Evolutionary conservation across 37 sponge, comb jelly and placozoan species (phyloP).

Genomic region (Halisarca cf. caerulea): DNA sequence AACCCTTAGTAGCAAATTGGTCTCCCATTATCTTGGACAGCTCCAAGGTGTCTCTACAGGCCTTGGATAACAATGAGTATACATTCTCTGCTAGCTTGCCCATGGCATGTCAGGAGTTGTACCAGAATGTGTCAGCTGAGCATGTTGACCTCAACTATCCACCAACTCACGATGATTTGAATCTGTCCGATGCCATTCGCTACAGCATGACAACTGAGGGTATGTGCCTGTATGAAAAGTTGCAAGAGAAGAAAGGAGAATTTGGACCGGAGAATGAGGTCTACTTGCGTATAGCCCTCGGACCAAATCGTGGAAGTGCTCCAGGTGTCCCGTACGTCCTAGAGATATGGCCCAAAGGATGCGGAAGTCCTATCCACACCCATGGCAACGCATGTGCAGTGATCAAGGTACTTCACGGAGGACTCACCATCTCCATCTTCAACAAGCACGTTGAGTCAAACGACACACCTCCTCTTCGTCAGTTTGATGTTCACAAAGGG

Average conservation of each 20-base stretch:
- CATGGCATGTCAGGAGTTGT: constrained; percentile 54
- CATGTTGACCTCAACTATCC: constrained; percentile 58
- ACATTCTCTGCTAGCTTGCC: constrained; percentile 69
- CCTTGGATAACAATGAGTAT: constrained; percentile 44
- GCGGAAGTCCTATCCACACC: constrained; percentile 65
- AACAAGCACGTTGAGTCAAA: constrained; percentile 42
- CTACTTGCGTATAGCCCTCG: constrained; percentile 61
- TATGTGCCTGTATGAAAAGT: constrained; percentile 34
- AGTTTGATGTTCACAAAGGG: constrained; percentile 41
- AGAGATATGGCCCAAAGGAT: constrained; percentile 60
- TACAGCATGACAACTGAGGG: constrained; percentile 42
- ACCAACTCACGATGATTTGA: constrained; percentile 2
- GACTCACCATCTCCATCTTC: constrained; percentile 53
- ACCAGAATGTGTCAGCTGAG: constrained; percentile 40
- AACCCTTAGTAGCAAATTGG: constrained; percentile 48
- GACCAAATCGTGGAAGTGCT: constrained; percentile 36
- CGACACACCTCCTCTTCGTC: constrained; percentile 1
- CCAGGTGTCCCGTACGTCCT: constrained; percentile 76
- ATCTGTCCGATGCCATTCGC: constrained; percentile 65
- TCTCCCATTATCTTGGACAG: constrained; percentile 51
- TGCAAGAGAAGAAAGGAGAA: constrained; percentile 34
- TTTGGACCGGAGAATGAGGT: constrained; percentile 15
- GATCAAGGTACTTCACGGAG: constrained; percentile 60
- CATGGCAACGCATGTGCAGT: constrained; percentile 74
- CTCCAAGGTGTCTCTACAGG: constrained; percentile 36